phyloP scores from a whole-genome alignment of 2,888 invertebrate species.

The Gortyna flavago region DNA sequence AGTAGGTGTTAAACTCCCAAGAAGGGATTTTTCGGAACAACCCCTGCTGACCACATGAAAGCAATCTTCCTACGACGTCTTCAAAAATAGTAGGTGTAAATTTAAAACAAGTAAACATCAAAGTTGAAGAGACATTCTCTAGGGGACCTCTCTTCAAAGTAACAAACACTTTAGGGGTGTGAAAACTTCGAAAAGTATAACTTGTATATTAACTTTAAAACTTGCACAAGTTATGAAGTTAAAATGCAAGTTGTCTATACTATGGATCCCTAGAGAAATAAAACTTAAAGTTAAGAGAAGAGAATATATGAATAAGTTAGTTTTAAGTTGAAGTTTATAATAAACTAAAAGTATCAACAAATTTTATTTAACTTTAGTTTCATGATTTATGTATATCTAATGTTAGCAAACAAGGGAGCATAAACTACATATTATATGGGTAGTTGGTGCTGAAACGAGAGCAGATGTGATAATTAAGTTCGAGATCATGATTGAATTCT shows the following conservation, averaged over 20 bases:
- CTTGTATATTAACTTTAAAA: constrained; percentile 20
- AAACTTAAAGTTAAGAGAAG: constrained; percentile 31
- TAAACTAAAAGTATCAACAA: constrained; percentile 2
- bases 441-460: not conserved
- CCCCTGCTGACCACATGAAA: not conserved
- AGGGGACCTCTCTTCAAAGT: constrained; percentile 1
- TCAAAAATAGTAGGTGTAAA: constrained; percentile 14
- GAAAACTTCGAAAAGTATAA: constrained; percentile 11
- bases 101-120: constrained; percentile 37
- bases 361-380: constrained; percentile 7
- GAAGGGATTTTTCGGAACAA: not conserved
- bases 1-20: not conserved
- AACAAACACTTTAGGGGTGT: constrained; percentile 19
- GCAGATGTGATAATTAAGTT: not conserved
- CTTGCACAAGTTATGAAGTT: constrained; percentile 35
- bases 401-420: not conserved
- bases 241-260: constrained; percentile 38
- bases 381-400: not conserved
- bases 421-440: not conserved
- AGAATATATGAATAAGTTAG: constrained; percentile 43
- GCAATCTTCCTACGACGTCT: not conserved
- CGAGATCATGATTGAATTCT: not conserved
- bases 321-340: constrained; percentile 23
- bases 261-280: constrained; percentile 35
- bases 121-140: constrained; percentile 12